phyloP scores from a whole-genome alignment of 2,797 vertebrate genomes.

The Sebastes jordani region DNA sequence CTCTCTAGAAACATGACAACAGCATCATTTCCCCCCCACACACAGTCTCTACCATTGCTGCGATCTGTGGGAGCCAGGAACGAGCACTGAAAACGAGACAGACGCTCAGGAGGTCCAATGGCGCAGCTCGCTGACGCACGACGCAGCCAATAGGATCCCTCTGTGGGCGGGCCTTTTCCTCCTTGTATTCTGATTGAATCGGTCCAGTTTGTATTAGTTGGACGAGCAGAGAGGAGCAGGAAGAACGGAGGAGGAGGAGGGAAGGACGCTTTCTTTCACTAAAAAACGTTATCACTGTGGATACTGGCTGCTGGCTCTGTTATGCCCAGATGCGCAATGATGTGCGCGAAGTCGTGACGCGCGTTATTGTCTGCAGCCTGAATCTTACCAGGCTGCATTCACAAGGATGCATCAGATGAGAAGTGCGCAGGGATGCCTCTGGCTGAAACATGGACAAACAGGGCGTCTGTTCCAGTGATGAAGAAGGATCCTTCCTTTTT shows the following conservation, averaged over 20 bases:
- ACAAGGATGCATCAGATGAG: conserved; percentile 54
- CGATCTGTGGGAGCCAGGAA: conserved; percentile 15
- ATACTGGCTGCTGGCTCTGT: conserved; percentile 19
- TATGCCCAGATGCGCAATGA: conserved; percentile 14
- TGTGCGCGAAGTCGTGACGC: conserved; percentile 14
- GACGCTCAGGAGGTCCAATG: conserved; percentile 59
- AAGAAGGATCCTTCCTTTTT: conserved; percentile 61
- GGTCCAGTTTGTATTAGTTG: conserved; percentile 71
- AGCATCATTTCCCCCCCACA: conserved; percentile 47
- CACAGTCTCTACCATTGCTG: conserved; percentile 46
- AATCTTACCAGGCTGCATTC: conserved; percentile 19
- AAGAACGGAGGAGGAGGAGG: conserved; percentile 12
- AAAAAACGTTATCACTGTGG: conserved; percentile 16
- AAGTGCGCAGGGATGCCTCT: conserved; percentile 70
- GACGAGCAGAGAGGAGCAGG: conserved; percentile 48
- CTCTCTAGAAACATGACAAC: conserved; percentile 56
- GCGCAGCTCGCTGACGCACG: not conserved
- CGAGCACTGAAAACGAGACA: not conserved
- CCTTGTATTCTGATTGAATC: conserved; percentile 67
- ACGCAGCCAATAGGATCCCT: conserved; percentile 58
- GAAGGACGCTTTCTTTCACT: not conserved
- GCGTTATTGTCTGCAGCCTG: conserved; percentile 22
- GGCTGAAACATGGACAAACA: conserved; percentile 66
- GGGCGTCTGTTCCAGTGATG: conserved; percentile 71
- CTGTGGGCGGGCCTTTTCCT: conserved; percentile 53